Base-by-base conservation (phyloP, 2,888 invertebrate genomes). In the Chelonus formosanus region DNA sequence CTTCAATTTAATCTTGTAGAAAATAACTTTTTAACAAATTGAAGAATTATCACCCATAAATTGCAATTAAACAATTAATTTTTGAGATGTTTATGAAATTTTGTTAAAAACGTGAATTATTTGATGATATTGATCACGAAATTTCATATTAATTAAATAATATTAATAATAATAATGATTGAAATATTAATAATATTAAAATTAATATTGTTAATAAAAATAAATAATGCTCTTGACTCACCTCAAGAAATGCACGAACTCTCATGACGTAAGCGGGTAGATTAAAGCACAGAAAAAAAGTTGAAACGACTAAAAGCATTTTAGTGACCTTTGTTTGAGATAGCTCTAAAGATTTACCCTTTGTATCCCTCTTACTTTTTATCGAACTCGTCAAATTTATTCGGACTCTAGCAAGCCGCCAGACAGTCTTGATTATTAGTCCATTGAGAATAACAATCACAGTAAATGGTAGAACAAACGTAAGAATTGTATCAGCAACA, bases 271-370 rank as follows among this genome's bases (percentile, higher is more conserved):
- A 93, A 40, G 91, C 91, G 0, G 94, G 94, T 65, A 93, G 80
- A 84, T 94, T 94, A 60, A 95, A 87, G 53, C 90, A 86, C 6
- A 95, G 88, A 82, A 92, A 95, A 0, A 92, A 91, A 0, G 91
- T 89, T 2, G 94, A 94, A 0, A 95, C 93, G 61, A 93, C 86
- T 35, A 95, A 87, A 65, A 95, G 85, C 92, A 94, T 94, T 78
- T 92, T 90, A 45, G 94, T 95, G 69, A 94, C 88, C 77, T 90
- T 90, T 32, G 89, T 86, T 78, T 92, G 91, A 0, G 89, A 87
- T 7, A 73, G 45, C 34, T 62, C 71, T 5, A 63, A 59, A 47
- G 36, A 35, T 2, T 53, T 56, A 20, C 8, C 45, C 20, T 36
- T 57, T 57, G 20, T 8, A 52, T 34, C 31, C 36, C 31, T 48